A percentile compares a stretch with the other conserved stretches of the same genome.
Evolutionary conservation across 2,797 vertebrate genomes (phyloP).

Genomic region (Phylloscopus collybita): DNA sequence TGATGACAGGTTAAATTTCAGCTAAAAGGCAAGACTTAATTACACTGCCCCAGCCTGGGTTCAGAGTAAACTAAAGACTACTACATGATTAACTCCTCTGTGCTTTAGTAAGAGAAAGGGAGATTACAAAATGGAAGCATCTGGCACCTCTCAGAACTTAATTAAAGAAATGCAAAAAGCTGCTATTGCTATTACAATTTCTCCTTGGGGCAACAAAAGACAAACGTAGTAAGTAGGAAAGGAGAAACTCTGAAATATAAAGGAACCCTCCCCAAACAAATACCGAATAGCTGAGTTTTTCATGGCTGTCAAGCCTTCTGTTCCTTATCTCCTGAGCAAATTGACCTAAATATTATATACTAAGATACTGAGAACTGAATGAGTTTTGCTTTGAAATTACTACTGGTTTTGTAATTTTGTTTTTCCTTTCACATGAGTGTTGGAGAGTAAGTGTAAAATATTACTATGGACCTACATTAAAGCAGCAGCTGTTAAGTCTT

Average conservation of each 20-base stretch:
- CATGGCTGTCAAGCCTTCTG: not conserved
- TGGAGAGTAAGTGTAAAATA: not conserved
- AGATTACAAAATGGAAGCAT: constrained; percentile 32
- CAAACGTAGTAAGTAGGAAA: constrained; percentile 12
- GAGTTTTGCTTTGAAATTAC: not conserved
- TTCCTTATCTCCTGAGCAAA: not conserved
- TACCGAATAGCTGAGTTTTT: not conserved
- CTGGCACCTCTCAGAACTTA: constrained; percentile 41
- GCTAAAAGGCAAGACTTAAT: constrained; percentile 37
- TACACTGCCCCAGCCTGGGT: constrained; percentile 3
- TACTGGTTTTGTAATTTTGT: not conserved
- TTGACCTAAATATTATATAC: not conserved
- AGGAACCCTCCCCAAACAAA: not conserved
- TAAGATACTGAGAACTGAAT: not conserved
- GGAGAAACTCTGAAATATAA: not conserved
- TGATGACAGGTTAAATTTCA: constrained; percentile 12
- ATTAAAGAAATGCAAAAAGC: constrained; percentile 51
- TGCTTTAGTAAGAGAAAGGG: not conserved
- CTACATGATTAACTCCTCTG: constrained; percentile 26
- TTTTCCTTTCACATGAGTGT: not conserved
- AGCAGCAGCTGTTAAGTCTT: not conserved
- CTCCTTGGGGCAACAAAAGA: constrained; percentile 13
- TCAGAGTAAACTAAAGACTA: constrained; percentile 41
- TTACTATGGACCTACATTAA: not conserved
- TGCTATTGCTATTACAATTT: constrained; percentile 15